Evolutionary conservation across 2,113 vertebrate genomes (phyloP).

Genomic region (Nothoprocta perdicaria): DNA sequence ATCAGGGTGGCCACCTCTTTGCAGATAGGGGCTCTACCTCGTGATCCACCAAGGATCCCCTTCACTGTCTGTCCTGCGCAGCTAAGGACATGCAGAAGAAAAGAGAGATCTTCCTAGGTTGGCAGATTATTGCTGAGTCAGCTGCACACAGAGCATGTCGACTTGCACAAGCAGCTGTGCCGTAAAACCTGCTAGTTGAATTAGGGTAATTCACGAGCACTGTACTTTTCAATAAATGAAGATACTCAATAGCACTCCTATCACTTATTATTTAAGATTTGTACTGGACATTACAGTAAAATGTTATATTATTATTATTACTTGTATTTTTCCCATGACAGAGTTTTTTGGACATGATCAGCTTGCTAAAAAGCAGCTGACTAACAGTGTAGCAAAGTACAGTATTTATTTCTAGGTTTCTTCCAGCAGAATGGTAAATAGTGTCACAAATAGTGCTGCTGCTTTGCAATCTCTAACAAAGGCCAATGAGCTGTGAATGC

Average conservation of each 20-base stretch:
- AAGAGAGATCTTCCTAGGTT: not conserved
- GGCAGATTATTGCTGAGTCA: not conserved
- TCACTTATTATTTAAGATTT: conserved; percentile 8
- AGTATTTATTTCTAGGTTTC: conserved; percentile 41
- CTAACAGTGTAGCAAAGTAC: conserved; percentile 36
- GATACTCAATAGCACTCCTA: conserved; percentile 4
- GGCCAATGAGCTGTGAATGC: conserved; percentile 48
- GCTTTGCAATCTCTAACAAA: conserved; percentile 35
- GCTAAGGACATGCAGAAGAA: not conserved
- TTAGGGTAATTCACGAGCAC: conserved; percentile 26
- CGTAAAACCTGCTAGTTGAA: not conserved
- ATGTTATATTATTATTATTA: not conserved
- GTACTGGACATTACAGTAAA: conserved; percentile 33
- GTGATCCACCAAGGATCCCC: not conserved
- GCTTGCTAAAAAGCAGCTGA: conserved; percentile 47
- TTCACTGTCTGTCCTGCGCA: not conserved
- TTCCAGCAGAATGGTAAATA: conserved; percentile 37
- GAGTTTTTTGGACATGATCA: conserved; percentile 32
- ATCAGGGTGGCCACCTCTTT: not conserved
- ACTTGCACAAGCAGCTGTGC: not conserved
- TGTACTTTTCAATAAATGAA: conserved; percentile 26
- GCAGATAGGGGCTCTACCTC: not conserved
- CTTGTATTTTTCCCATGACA: conserved; percentile 3
- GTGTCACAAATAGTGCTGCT: not conserved
- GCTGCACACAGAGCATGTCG: not conserved